Evolutionary conservation across 2,888 invertebrate genomes (phyloP).

Genomic region (Nebria brevicollis): DNA sequence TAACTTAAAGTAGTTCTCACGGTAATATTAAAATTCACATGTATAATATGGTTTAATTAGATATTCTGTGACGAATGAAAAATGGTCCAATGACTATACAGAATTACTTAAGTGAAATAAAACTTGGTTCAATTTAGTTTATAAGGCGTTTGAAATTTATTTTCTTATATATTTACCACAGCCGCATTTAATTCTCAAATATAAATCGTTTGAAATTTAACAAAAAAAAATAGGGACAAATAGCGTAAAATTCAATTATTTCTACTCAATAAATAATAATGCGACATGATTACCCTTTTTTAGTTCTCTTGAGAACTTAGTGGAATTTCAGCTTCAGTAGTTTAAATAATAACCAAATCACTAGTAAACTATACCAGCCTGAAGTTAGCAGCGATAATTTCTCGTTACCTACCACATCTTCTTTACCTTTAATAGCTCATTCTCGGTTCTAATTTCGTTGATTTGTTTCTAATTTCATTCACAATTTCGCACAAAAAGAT

Average conservation of each 20-base stretch:
- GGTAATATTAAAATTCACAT: not conserved
- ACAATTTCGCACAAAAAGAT: not conserved
- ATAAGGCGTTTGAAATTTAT: not conserved
- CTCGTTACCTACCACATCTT: no score
- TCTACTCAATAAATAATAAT: slow-evolving; percentile 13
- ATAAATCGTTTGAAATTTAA: not conserved
- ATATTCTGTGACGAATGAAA: slow-evolving; percentile 1
- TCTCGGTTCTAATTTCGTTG: no score
- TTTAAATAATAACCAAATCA: not conserved
- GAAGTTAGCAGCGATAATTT: no score
- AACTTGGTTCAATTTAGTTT: not conserved
- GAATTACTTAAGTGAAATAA: not conserved
- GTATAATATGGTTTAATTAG: not conserved
- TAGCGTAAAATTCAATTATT: slow-evolving; percentile 6
- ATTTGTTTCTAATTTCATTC: not conserved
- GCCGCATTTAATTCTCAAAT: no score
- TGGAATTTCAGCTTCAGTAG: not conserved
- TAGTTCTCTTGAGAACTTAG: no score
- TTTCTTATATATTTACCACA: no score
- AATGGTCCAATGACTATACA: not conserved
- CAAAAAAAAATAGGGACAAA: not conserved
- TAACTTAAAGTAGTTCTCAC: not conserved
- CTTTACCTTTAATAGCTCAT: no score
- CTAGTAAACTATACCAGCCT: no score
- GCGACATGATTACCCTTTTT: not conserved